Base-by-base conservation (phyloP, 2,113 vertebrate species). In the Epinephelus lanceolatus region DNA sequence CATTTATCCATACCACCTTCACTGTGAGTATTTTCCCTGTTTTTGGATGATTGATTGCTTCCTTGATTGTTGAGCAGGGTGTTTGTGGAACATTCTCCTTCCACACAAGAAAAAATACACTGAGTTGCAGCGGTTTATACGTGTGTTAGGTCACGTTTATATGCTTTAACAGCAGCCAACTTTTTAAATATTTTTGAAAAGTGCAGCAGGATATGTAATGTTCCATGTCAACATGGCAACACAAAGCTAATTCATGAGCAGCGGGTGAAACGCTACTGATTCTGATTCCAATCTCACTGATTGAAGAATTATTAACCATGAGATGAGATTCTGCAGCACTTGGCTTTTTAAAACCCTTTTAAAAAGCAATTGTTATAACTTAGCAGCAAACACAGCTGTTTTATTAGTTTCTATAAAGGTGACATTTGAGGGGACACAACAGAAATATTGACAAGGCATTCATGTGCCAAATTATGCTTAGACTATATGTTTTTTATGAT, bases 31-130 rank as follows among this genome's bases (percentile, higher is more conserved):
- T 65, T 63, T 86, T 65, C 47, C 40, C 47, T 76, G n/a, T 74
- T 69, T 76, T 67, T 66, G 23, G 17, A 14, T 63, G 72, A 83
- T 60, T 65, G 47, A 84, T 83, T 69, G 61, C 73, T 76, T 76
- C 65, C 69, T 62, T 59, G 27, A 74, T 56, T 82, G 62, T 60
- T 52, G 37, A 85, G 56, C 59, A 33, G 65, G 47, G 45, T 6
- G 3, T 27, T 40, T 47, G 15, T 59, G 40, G 6, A 65, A 62
- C 49, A 18, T 21, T 60, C 15, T 52, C 18, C 68, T 15, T 73
- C 78, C 25, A 63, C 6, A 55, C 10, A 68, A 76, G 13, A 71
- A 73, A 59, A 60, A 33, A 52, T 52, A 56, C 1, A 30, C 4
- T 21, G 10, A 33, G 23, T 18, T 65, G 67, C 25, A 45, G 27